Evolutionary conservation across 2,797 vertebrate species (phyloP), one percentile per base, ranked within the genome.

Genomic region (Valencia hispanica): DNA sequence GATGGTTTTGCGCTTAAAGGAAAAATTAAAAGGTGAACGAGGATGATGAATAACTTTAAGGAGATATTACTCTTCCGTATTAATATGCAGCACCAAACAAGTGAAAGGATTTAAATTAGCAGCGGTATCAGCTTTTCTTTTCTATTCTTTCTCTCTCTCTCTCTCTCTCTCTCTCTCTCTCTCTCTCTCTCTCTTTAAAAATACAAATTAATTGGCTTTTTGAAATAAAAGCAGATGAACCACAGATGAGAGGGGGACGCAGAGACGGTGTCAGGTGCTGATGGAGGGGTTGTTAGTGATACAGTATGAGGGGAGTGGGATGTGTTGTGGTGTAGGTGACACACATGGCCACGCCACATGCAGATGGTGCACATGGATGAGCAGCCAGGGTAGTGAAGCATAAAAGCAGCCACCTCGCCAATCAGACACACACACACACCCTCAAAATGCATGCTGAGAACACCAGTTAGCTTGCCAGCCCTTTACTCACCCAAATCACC

Each of bases 401-500:
- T 85, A 87, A 93, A 93, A 92, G 78, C 87, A 91, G 90, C 88
- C 91, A 93, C 86, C 85, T 90, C 86, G 34, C 90, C 86, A 87
- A 90, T 90, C 88, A 85, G 25, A 81, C 78, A 61, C 78, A 80
- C 77, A 73, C 70, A 78, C 79, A 72, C 70, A 78, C 79, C 70
- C 82, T 51, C 84, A 84, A 79, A 90, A 79, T 43, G 83, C 90
- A 84, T 84, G 87, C 87, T 87, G 92, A 79, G 86, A 89, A 85
- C 87, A 87, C 87, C 86, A 73, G 92, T 80, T 81, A 88, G 83
- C 84, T 85, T 91, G 91, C 90, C 91, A 92, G 85, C 80, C 92
- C 89, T 92, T 90, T 89, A 92, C 93, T 91, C 90, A 89, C 91
- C 92, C 91, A 94, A 94, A 93, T 94, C 90, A 94, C 91, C 91